Conservation (phyloP, 2,888 invertebrate species). For the Idaea biselata region DNA sequence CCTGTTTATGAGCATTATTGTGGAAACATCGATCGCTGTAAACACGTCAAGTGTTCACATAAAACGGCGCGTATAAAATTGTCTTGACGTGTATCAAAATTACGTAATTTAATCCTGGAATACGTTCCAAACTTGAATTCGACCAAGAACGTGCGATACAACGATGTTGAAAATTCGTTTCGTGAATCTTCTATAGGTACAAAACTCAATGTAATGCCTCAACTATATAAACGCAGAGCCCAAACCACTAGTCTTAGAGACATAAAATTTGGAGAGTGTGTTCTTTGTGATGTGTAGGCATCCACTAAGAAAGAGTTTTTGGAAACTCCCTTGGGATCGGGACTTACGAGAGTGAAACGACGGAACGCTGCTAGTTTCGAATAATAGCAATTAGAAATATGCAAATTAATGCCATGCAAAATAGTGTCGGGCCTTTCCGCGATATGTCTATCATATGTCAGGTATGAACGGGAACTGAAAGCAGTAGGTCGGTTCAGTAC, state of each 20-base stretch:
- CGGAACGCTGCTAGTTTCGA: no score
- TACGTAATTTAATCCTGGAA: conserved; percentile 29
- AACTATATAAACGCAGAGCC: no score
- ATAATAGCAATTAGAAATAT: no score
- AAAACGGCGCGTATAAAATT: conserved; percentile 9
- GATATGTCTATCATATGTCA: not conserved
- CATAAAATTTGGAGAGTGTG: no score
- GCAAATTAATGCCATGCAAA: not conserved
- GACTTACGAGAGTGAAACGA: no score
- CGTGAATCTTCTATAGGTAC: not conserved
- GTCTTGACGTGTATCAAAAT: conserved; percentile 21
- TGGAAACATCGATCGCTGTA: conserved; percentile 8
- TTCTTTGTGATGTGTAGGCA: no score
- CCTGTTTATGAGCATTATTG: not conserved
- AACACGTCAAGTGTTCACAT: conserved; percentile 14
- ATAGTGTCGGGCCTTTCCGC: not conserved
- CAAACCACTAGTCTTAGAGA: no score
- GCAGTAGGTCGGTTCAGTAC: not conserved
- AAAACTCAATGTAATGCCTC: no score
- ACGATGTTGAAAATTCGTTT: not conserved
- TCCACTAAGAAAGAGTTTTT: no score
- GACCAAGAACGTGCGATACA: conserved; percentile 19
- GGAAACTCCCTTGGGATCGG: no score
- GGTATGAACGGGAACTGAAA: not conserved
- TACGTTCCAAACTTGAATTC: conserved; percentile 26